Conservation (phyloP, 2,888 invertebrate genomes). For the Noctua janthe region DNA sequence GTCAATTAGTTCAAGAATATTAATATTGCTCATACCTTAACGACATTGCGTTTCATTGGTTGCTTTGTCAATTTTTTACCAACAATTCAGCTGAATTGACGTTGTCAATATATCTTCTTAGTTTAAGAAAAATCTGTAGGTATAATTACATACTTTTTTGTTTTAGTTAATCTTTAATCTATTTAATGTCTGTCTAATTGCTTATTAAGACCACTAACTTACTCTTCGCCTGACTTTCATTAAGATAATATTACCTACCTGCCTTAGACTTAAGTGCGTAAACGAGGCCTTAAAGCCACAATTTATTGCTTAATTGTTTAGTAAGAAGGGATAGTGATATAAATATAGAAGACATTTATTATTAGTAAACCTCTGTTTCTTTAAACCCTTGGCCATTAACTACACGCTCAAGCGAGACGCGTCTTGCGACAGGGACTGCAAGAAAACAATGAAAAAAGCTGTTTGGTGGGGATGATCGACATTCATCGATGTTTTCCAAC, state of each 20-base stretch:
- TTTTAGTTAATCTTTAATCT: background rate
- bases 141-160: background rate
- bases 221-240: slow-evolving; percentile 30
- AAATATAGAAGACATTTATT: slow-evolving; percentile 39
- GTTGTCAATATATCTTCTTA: background rate
- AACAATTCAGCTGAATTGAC: background rate
- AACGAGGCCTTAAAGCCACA: slow-evolving; percentile 48
- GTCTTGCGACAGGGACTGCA: background rate
- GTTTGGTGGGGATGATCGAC: background rate
- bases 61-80: background rate
- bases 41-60: background rate
- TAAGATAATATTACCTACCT: slow-evolving; percentile 38
- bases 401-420: background rate
- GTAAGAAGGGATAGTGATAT: slow-evolving; percentile 36
- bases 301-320: slow-evolving; percentile 57
- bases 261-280: slow-evolving; percentile 30
- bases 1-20: background rate
- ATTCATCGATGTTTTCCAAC: background rate
- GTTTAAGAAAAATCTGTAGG: background rate
- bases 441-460: background rate
- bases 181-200: background rate
- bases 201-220: slow-evolving; percentile 16
- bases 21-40: background rate
- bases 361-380: slow-evolving; percentile 8
- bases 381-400: background rate